Conservation (phyloP, 2,888 invertebrate species). For the Orchestes rusci region DNA sequence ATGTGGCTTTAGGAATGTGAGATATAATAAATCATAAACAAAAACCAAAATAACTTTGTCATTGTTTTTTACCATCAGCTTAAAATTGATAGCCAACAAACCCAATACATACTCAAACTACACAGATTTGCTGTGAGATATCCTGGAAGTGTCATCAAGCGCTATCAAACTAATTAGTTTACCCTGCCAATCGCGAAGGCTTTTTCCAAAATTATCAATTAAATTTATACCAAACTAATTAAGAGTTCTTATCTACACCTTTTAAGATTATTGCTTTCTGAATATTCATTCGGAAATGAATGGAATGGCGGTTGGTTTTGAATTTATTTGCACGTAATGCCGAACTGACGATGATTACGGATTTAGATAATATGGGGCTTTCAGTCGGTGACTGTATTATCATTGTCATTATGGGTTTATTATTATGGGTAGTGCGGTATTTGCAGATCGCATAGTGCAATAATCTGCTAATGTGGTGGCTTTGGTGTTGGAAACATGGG, state of each 20-base stretch:
- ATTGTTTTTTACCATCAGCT: too few relatives aligned
- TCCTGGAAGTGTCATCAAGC: conserved; percentile 12
- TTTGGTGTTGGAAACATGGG: too few relatives aligned
- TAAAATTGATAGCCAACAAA: too few relatives aligned
- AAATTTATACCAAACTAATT: conserved; percentile 36
- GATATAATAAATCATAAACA: too few relatives aligned
- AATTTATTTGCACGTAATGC: conserved; percentile 13
- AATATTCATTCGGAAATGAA: conserved; percentile 32
- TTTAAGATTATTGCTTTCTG: conserved; percentile 33
- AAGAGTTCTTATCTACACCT: conserved; percentile 36
- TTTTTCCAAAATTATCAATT: conserved; percentile 27
- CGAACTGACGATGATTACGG: conserved; percentile 9
- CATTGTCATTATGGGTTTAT: too few relatives aligned
- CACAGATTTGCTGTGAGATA: conserved; percentile 18
- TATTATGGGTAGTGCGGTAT: too few relatives aligned
- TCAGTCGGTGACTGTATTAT: too few relatives aligned
- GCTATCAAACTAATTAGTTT: conserved; percentile 10
- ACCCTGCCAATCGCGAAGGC: conserved; percentile 13
- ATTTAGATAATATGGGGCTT: conserved; percentile 5
- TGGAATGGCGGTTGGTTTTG: conserved; percentile 2
- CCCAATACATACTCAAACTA: too few relatives aligned
- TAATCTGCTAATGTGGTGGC: too few relatives aligned
- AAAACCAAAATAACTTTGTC: too few relatives aligned
- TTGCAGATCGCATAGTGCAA: too few relatives aligned
- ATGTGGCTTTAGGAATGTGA: too few relatives aligned